phyloP scores from a whole-genome alignment of 2,113 vertebrate genomes.

The Brevimyrus niger region DNA sequence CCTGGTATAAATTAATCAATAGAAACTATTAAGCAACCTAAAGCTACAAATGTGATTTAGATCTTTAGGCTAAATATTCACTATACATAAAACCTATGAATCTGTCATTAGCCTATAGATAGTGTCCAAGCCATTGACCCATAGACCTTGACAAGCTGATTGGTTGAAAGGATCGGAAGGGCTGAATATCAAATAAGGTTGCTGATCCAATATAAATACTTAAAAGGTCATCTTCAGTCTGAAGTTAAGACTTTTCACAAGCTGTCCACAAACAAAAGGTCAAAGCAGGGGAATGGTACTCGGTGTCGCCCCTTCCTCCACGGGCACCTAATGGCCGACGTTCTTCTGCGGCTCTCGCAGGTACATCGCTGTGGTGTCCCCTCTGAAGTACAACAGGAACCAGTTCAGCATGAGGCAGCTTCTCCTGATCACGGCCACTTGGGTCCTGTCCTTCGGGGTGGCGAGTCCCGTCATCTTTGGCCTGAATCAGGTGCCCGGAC shows the following conservation, averaged over 20 bases:
- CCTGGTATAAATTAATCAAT: neutral
- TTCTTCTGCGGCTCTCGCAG: slow-evolving; percentile 27
- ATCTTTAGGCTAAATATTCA: neutral
- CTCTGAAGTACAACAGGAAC: slow-evolving; percentile 64
- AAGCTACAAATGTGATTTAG: neutral
- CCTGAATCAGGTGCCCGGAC: slow-evolving; percentile 54
- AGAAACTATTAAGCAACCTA: neutral
- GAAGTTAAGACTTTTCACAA: neutral
- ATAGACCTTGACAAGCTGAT: neutral
- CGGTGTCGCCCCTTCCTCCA: neutral
- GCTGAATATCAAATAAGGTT: neutral
- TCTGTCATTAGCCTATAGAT: neutral
- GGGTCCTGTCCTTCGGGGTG: slow-evolving; percentile 59
- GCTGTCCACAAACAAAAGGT: neutral
- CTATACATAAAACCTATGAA: neutral
- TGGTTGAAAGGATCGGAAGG: neutral
- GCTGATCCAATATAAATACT: neutral
- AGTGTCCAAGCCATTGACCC: neutral
- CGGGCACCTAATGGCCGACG: no score
- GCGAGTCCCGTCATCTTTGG: slow-evolving; percentile 63
- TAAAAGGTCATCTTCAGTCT: neutral
- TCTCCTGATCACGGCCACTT: slow-evolving; percentile 56
- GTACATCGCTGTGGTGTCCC: slow-evolving; percentile 62
- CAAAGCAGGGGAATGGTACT: neutral
- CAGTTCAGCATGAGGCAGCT: slow-evolving; percentile 63